Conservation (phyloP, 2,113 vertebrate species). For the Nestor notabilis region DNA sequence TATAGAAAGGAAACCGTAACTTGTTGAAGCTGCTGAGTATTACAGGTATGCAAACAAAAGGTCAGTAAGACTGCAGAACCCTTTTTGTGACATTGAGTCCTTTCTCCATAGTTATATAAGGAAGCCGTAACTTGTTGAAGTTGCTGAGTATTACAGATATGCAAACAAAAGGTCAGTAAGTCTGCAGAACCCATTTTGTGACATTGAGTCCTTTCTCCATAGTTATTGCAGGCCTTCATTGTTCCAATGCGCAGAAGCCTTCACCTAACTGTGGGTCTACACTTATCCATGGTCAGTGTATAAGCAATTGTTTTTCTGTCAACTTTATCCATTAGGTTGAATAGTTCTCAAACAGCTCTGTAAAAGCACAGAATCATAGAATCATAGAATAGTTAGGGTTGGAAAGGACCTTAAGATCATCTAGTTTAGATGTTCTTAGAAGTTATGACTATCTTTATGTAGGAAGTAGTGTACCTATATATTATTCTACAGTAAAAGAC, state of each 20-base stretch:
- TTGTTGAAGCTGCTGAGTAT: neutral
- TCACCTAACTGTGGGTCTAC: neutral
- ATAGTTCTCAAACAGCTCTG: neutral
- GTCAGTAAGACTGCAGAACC: neutral
- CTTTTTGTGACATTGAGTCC: neutral
- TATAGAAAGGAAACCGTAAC: neutral
- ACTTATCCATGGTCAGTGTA: neutral
- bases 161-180: neutral
- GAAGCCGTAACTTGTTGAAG: neutral
- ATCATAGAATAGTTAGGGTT: too few relatives aligned
- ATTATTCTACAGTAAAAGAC: neutral
- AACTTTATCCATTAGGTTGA: neutral
- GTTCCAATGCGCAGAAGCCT: neutral
- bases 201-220: neutral
- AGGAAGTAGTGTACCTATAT: neutral
- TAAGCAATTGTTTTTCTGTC: neutral
- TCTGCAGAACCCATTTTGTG: neutral
- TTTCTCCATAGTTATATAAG: neutral
- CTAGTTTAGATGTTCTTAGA: neutral
- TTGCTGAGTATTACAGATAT: neutral
- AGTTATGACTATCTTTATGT: neutral
- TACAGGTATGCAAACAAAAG: neutral
- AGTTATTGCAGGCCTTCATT: neutral
- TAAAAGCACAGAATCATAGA: too few relatives aligned
- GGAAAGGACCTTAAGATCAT: too few relatives aligned